These are phyloP conservation scores for Diplodus sargus DNA, from an alignment of 2,797 vertebrate species.

Conservation along the genomic window DNA sequence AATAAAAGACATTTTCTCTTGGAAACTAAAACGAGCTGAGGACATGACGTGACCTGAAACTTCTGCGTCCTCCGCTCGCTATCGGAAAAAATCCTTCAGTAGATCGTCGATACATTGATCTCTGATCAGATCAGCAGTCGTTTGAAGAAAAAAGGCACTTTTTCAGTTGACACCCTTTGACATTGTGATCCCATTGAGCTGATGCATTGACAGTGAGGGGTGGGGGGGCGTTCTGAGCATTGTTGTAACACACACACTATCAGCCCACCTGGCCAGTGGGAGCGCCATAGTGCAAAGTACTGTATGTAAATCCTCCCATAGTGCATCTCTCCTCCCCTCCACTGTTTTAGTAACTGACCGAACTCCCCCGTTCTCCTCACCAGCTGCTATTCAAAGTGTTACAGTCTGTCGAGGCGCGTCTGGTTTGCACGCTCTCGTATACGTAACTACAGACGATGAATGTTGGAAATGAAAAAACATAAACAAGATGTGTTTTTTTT, in stretches of 20 bases:
- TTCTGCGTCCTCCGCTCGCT: conserved; percentile 46
- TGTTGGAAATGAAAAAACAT: conserved; percentile 29
- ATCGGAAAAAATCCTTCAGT: conserved; percentile 69
- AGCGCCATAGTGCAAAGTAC: conserved; percentile 87
- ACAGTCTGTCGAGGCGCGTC: conserved; percentile 22
- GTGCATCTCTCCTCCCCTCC: conserved; percentile 77
- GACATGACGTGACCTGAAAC: conserved; percentile 82
- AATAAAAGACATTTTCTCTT: conserved; percentile 79
- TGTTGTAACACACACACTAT: conserved; percentile 83
- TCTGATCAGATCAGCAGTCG: conserved; percentile 60
- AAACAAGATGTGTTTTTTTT: conserved; percentile 44
- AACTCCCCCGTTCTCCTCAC: conserved; percentile 40
- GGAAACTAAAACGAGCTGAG: conserved; percentile 63
- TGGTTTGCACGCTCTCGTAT: conserved; percentile 19
- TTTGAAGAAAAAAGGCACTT: conserved; percentile 67
- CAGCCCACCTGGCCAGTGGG: conserved; percentile 73
- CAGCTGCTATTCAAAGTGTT: conserved; percentile 39
- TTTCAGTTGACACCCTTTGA: conserved; percentile 49
- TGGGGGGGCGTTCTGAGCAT: conserved; percentile 61
- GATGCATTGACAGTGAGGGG: conserved; percentile 55
- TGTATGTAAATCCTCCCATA: conserved; percentile 85
- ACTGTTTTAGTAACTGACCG: conserved; percentile 74
- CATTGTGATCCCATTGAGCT: conserved; percentile 62
- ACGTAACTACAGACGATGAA: conserved; percentile 54
- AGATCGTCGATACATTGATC: conserved; percentile 52